These are phyloP conservation scores for Lucinisca nassula DNA, from an alignment of 2,888 invertebrate genomes.

Conservation along the genomic window DNA sequence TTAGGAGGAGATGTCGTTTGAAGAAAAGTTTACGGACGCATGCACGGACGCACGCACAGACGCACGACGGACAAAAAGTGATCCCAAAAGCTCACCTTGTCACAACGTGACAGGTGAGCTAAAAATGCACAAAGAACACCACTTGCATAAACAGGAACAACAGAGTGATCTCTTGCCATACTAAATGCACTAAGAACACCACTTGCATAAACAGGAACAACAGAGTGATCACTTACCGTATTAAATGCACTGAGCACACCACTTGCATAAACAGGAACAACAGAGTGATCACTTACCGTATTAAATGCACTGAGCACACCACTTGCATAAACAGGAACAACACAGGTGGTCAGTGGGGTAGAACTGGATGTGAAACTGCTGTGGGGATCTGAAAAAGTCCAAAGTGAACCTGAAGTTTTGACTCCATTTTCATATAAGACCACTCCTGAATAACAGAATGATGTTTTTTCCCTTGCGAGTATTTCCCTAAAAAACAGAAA, in stretches of 20 bases:
- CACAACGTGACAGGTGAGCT: too few species aligned
- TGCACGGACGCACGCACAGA: too few species aligned
- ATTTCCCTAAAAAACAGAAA: too few species aligned
- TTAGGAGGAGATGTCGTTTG: too few species aligned
- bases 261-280: constrained; percentile 87
- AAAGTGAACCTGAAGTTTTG: too few species aligned
- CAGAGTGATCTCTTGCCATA: constrained; percentile 85
- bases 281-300: constrained; percentile 81
- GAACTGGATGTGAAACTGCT: constrained; percentile 80
- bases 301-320: constrained; percentile 87
- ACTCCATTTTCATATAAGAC: too few species aligned
- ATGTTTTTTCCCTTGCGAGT: too few species aligned
- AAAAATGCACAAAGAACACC: too few species aligned
- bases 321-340: constrained; percentile 87
- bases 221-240: constrained; percentile 82
- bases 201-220: constrained; percentile 87
- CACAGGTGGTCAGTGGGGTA: constrained; percentile 84
- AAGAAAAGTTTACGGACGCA: too few species aligned
- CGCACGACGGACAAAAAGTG: too few species aligned
- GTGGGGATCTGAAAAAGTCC: constrained; percentile 79
- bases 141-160: constrained; percentile 88
- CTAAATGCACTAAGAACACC: constrained; percentile 87
- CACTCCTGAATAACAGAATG: too few species aligned
- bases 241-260: constrained; percentile 87
- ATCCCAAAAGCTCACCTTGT: too few species aligned